Evolutionary conservation across 2,113 vertebrate genomes (phyloP), one percentile per base, ranked within the genome.

Genomic region (Myxocyprinus asiaticus): DNA sequence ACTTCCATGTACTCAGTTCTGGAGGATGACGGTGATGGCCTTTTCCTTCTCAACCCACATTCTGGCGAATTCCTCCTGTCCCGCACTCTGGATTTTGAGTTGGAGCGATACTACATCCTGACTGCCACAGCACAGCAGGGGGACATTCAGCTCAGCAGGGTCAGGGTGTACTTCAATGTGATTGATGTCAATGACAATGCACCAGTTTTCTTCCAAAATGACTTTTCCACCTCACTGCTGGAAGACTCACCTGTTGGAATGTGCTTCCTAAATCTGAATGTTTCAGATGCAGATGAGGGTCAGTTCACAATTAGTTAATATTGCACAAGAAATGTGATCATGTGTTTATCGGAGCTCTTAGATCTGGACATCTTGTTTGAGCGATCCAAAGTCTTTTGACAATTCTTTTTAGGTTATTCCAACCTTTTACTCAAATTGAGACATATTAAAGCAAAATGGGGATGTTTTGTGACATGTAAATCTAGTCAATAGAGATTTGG

Each of bases 181-280:
- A 33, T 90, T 70, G 90, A 93, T 69, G 89, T 93, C 78, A 94
- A 94, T 5, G 92, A 93, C 86, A 94, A 94, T 81, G 84, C 88
- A 12, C 93, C 92, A 6, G 78, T 88, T 66, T 92, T 93, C 81
- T 84, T 83, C 33, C 84, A 76, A 48, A 85, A 85, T 0, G 17
- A 51, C 43, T 87, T 89, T 55, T 87, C 83, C 59, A 78, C 81
- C 0, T 85, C 85, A 1, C 10, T 94, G 70, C 81, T 67, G 53
- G 93, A 94, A 81, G 84, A 92, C 64, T 22, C 83, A 5, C 56
- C n/a, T 6, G 67, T 68, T 15, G 90, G 90, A 12, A 82, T 85
- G 42, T 93, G 91, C 69, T 88, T 94, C 76, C 76, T 94, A 67
- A 68, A 73, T 9, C 83, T 92, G 22, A 90, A 92, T 74, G 89